Conservation (phyloP, 2,797 vertebrate genomes). For the Hoplostethus atlanticus region DNA sequence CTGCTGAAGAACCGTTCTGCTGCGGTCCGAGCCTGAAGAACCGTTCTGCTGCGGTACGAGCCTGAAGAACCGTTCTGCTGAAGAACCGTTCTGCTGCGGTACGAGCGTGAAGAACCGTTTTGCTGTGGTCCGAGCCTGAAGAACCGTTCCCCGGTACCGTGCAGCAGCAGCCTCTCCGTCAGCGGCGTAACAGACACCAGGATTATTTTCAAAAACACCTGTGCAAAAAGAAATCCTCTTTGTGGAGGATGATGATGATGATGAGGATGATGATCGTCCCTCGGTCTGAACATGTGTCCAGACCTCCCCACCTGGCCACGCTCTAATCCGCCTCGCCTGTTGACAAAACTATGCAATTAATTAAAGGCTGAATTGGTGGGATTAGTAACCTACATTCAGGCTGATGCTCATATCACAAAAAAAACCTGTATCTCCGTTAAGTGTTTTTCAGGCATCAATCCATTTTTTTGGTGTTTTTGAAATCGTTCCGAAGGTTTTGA, state of each 20-base stretch:
- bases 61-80: no score
- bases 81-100: no score
- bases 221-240: slow-evolving; percentile 68
- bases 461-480: no score
- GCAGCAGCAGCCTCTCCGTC: background rate
- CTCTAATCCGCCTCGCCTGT: slow-evolving; percentile 77
- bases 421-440: slow-evolving; percentile 1
- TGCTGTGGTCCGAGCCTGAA: no score
- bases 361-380: slow-evolving; percentile 77
- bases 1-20: no score
- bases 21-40: no score
- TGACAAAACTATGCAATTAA: slow-evolving; percentile 82
- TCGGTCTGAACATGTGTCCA: no score
- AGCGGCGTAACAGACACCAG: slow-evolving; percentile 56
- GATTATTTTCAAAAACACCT: slow-evolving; percentile 55
- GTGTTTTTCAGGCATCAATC: slow-evolving; percentile 2
- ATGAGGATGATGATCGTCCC: no score
- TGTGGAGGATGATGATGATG: slow-evolving; percentile 67
- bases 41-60: no score
- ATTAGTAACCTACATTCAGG: slow-evolving; percentile 80
- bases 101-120: no score
- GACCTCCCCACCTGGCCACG: slow-evolving; percentile 76
- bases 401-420: slow-evolving; percentile 65
- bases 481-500: no score
- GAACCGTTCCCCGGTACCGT: no score